These are phyloP conservation scores for Phorcus lineatus DNA, from an alignment of 2,888 invertebrate species.

Conservation along the genomic window DNA sequence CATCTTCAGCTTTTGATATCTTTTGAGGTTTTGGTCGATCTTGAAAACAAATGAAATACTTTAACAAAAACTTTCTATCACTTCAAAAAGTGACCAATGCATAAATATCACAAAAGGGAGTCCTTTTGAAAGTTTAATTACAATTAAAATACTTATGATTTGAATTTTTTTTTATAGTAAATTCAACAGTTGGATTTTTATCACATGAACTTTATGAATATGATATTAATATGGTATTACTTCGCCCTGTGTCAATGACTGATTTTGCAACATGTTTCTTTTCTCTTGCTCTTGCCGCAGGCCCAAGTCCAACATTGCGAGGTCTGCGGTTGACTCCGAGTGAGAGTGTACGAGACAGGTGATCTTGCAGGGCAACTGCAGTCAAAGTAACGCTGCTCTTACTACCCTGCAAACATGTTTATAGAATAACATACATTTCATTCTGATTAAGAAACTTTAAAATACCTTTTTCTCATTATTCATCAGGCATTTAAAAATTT, in stretches of 20 bases:
- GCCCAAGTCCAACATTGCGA: conserved; percentile 52
- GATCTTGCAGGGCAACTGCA: conserved; percentile 74
- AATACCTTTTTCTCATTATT: too few relatives aligned
- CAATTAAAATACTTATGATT: too few relatives aligned
- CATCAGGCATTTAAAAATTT: too few relatives aligned
- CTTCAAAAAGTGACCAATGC: too few relatives aligned
- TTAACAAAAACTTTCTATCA: too few relatives aligned
- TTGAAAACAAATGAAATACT: background rate
- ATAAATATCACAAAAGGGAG: too few relatives aligned
- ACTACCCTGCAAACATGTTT: background rate
- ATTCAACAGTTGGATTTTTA: too few relatives aligned
- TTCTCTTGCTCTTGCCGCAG: conserved; percentile 53
- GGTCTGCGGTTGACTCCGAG: conserved; percentile 56
- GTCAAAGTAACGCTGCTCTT: conserved; percentile 56
- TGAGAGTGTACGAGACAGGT: conserved; percentile 61
- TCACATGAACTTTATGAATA: background rate
- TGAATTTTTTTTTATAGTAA: too few relatives aligned
- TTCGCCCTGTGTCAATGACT: conserved; percentile 67
- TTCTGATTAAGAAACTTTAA: too few relatives aligned
- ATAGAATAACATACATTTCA: too few relatives aligned
- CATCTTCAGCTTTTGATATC: conserved; percentile 41
- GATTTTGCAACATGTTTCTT: conserved; percentile 57
- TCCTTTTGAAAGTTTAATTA: too few relatives aligned
- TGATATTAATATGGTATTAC: conserved; percentile 24
- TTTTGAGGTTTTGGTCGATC: conserved; percentile 35